Conservation (phyloP, 1,140 invertebrate species). For the Eupeodes corollae region DNA sequence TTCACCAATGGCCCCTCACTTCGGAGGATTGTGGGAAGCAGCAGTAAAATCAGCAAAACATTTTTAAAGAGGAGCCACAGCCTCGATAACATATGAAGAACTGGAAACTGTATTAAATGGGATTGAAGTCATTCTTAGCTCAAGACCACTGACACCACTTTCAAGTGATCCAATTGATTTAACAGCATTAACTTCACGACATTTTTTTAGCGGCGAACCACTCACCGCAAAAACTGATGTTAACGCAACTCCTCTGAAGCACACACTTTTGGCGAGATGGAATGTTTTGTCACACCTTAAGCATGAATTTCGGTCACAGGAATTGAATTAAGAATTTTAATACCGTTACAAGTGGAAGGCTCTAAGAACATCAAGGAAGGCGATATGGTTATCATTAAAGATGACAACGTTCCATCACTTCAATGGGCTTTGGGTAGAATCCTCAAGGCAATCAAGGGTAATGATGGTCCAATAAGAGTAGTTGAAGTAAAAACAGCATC, state of each 20-base stretch:
- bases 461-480: slow-evolving; percentile 5
- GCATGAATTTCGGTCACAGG: background rate
- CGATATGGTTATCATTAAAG: slow-evolving; percentile 12
- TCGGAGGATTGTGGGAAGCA: slow-evolving; percentile 1
- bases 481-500: slow-evolving; percentile 2
- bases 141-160: background rate
- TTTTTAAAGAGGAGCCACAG: background rate
- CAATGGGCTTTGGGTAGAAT: slow-evolving; percentile 22
- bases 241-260: no score
- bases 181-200: background rate
- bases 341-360: background rate
- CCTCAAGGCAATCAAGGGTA: background rate
- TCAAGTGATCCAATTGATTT: background rate
- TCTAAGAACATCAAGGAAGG: slow-evolving; percentile 9
- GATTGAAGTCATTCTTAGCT: no score
- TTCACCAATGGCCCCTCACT: background rate
- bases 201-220: no score
- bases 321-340: background rate
- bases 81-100: background rate
- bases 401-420: slow-evolving; percentile 12
- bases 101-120: no score
- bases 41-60: background rate
- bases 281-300: background rate
- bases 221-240: no score
- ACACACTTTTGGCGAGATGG: background rate